Evolutionary conservation across 2,888 invertebrate genomes (phyloP), one percentile per base, ranked within the genome.

Genomic region (Ischnura elegans): DNA sequence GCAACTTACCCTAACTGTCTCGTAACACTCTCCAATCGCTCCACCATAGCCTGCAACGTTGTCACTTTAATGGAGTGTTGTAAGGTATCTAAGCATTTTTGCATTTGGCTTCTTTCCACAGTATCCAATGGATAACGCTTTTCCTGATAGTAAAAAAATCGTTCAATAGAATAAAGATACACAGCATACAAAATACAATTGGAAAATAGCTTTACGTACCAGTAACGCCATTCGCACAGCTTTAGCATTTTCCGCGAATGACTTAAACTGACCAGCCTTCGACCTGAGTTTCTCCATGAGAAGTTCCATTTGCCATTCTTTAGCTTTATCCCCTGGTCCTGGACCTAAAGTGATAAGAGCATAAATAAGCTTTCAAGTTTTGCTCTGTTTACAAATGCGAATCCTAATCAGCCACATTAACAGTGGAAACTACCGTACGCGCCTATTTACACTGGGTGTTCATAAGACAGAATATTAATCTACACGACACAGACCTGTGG

Each of bases 11-110:
- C 98, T 94, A 99, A 96, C 96, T 99, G 99, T 94, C 99, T 97
- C 0, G 99, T 98, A 93, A 99, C 97, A 96, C 98, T 98, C 96
- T 99, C 99, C 94, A 99, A 96, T 94, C 99, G 97, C 95, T 99
- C 99, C 61, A 99, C 98, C 96, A 99, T 98, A 87, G 98, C 98
- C 95, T 99, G 98, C 93, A 99, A 96, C 0, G 98, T 98, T 94
- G 98, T 98, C 2, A 99, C 98, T 97, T 98, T 99, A 94, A 99
- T 99, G 94, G 98, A 98, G 96, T 99, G 98, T 95, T 99, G 99
- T 95, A 99, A 96, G 94, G 98, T 98, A 95, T 99, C 99, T 94
- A 99, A 96, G 96, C 98, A 99, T 96, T 98, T 98, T 96, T 99
- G 99, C 94, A 99, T 97, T 95, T 98, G 98, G 95, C 97, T 97